Evolutionary conservation across 2,888 invertebrate species (phyloP).

Genomic region (Blomia tropicalis): DNA sequence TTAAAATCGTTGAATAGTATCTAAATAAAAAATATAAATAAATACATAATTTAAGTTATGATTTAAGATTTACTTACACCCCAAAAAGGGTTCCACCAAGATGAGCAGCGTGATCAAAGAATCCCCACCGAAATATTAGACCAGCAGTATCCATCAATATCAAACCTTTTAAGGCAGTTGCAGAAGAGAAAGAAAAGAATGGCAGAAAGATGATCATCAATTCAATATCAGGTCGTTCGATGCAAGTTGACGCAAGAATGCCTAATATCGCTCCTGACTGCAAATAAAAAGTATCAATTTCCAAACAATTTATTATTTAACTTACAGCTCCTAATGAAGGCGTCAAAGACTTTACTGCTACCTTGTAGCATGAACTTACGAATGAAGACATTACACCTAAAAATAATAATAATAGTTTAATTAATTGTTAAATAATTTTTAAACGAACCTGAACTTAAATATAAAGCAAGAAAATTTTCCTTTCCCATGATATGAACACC

Average conservation of each 20-base stretch:
- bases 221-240: conserved; percentile 69
- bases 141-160: conserved; percentile 70
- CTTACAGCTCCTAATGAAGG: conserved; percentile 83
- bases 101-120: conserved; percentile 98
- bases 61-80: conserved; percentile 40
- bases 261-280: conserved; percentile 92
- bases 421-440: background rate
- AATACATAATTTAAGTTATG: background rate
- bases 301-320: conserved; percentile 30
- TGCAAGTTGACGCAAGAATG: conserved; percentile 67
- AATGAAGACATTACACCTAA: conserved; percentile 62
- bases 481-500: conserved; percentile 60
- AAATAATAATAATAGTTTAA: conserved; percentile 7
- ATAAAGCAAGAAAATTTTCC: conserved; percentile 80
- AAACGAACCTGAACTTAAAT: conserved; percentile 54
- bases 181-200: conserved; percentile 70
- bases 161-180: conserved; percentile 62
- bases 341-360: conserved; percentile 49
- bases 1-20: conserved; percentile 13
- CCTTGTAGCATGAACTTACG: conserved; percentile 63
- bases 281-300: conserved; percentile 25
- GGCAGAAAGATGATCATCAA: conserved; percentile 78
- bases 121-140: conserved; percentile 64
- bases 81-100: conserved; percentile 82
- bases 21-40: background rate